A percentile compares a stretch with the other conserved stretches of the same genome.
Evolutionary conservation across 2,888 invertebrate species (phyloP).

Genomic region (Phalangium opilio): DNA sequence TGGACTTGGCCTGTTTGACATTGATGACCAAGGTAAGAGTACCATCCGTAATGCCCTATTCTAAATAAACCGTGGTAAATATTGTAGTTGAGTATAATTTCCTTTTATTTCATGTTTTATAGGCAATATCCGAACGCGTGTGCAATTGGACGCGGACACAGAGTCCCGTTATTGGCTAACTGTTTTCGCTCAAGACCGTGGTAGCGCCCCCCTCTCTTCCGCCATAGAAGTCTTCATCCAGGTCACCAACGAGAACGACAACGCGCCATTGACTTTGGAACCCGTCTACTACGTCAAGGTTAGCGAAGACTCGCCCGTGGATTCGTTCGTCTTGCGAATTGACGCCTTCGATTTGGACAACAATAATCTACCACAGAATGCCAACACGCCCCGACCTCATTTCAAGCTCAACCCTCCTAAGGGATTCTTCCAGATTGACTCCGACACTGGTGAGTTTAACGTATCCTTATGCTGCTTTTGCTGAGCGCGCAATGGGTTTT

Average conservation of each 20-base stretch:
- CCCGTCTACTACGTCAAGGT: conserved; percentile 72
- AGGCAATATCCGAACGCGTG: conserved; percentile 71
- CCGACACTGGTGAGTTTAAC: too few species aligned
- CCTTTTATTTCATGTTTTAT: too few species aligned
- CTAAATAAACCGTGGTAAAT: too few species aligned
- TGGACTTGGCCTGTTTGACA: conserved; percentile 78
- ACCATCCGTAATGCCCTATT: not conserved
- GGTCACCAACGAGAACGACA: conserved; percentile 83
- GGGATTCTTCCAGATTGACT: too few species aligned
- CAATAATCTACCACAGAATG: too few species aligned
- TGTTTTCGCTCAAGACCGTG: conserved; percentile 80
- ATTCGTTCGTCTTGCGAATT: not conserved
- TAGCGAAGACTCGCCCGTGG: conserved; percentile 58
- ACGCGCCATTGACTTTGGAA: conserved; percentile 71
- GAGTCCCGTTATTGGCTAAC: conserved; percentile 83
- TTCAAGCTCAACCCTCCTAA: too few species aligned
- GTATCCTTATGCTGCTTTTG: too few species aligned
- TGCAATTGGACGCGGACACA: conserved; percentile 74
- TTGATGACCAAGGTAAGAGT: conserved; percentile 69
- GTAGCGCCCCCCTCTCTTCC: conserved; percentile 65
- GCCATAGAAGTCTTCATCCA: conserved; percentile 70
- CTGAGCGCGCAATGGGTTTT: too few species aligned
- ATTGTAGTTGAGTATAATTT: too few species aligned
- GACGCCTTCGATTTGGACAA: not conserved
- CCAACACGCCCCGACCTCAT: too few species aligned